Evolutionary conservation across 2,797 vertebrate genomes (phyloP).

Genomic region (Lepidocolaptes lacrymiger): DNA sequence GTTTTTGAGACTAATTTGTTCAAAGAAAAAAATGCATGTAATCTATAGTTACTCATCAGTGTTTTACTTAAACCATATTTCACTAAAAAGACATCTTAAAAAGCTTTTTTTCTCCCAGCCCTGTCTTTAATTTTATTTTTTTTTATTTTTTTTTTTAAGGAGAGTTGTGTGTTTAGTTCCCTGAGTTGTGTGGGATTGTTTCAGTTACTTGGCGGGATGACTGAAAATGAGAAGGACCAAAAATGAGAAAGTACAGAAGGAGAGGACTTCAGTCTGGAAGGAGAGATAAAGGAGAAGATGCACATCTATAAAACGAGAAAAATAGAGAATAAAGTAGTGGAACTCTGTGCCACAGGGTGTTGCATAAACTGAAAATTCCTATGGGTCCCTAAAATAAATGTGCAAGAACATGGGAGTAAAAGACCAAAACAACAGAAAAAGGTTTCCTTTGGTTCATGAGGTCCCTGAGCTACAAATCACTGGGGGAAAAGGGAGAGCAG

Average conservation of each 20-base stretch:
- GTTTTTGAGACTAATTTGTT: background rate
- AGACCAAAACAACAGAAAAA: background rate
- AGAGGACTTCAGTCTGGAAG: background rate
- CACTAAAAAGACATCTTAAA: background rate
- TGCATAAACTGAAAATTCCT: background rate
- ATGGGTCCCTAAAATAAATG: background rate
- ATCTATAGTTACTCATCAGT: background rate
- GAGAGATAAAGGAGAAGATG: background rate
- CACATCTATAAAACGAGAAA: rapidly evolving
- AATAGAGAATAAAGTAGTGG: background rate
- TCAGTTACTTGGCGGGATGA: background rate
- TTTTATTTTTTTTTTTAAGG: background rate
- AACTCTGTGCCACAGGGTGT: background rate
- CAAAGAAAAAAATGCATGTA: background rate
- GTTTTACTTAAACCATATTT: background rate
- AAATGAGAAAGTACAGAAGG: background rate
- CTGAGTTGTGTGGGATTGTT: background rate
- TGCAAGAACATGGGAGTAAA: background rate
- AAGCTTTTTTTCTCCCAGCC: rapidly evolving
- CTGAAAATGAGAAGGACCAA: background rate
- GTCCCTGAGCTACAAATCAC: background rate
- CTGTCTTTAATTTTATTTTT: background rate
- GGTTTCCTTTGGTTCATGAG: background rate
- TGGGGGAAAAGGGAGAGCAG: rapidly evolving
- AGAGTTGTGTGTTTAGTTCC: background rate